Conservation (phyloP, 2,113 vertebrate species). For the Seriola aureovittata region DNA sequence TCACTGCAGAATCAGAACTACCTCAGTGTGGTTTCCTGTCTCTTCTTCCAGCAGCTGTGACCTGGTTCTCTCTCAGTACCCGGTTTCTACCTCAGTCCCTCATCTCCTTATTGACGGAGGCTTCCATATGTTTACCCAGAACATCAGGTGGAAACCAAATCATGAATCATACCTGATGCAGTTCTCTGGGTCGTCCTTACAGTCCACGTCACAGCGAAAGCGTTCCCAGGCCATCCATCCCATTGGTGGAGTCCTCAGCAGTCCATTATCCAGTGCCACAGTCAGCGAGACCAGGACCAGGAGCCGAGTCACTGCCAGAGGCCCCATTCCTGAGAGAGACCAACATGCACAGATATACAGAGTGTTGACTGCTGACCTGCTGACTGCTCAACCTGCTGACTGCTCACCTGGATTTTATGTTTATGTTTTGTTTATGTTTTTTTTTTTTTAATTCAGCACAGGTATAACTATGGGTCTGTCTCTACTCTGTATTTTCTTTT, state of each 20-base stretch:
- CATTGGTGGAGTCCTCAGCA: conserved; percentile 90
- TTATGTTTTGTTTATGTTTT: no score
- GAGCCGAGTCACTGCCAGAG: conserved; percentile 14
- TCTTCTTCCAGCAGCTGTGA: no score
- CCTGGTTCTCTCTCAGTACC: neutral
- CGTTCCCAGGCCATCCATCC: conserved; percentile 94
- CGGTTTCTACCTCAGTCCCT: neutral
- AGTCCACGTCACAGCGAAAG: conserved; percentile 89
- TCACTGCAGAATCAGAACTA: no score
- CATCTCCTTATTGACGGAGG: neutral
- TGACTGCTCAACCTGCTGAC: no score
- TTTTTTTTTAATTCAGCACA: no score
- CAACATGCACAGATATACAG: neutral
- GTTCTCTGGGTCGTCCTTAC: conserved; percentile 85
- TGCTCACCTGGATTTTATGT: no score
- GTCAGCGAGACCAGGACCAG: conserved; percentile 63
- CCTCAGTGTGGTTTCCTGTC: no score
- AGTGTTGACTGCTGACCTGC: no score
- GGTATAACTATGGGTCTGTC: no score
- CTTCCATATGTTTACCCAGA: neutral
- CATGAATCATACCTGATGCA: conserved; percentile 87
- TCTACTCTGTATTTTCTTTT: no score
- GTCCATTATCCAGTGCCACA: conserved; percentile 86
- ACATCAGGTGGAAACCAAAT: neutral
- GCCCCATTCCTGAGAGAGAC: conserved; percentile 46